Conservation (phyloP, 2,797 vertebrate species). For the Huso huso region DNA sequence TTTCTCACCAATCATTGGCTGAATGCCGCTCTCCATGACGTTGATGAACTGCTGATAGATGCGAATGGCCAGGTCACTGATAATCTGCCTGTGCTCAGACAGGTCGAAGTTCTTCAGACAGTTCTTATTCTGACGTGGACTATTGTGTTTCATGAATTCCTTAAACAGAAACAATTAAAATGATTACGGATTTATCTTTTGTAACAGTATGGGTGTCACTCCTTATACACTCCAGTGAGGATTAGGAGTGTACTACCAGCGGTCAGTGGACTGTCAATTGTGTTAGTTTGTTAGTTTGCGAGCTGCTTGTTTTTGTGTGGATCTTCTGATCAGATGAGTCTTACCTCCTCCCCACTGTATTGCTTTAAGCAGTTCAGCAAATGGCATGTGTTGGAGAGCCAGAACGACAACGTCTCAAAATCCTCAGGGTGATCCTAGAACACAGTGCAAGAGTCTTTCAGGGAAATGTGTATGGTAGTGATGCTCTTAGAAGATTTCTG, state of each 20-base stretch:
- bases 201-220: too few species aligned
- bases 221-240: too few species aligned
- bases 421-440: conserved; percentile 76
- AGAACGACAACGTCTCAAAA: conserved; percentile 86
- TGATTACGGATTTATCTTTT: neutral
- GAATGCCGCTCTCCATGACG: conserved; percentile 77
- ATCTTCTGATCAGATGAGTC: conserved; percentile 2
- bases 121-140: conserved; percentile 79
- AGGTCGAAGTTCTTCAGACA: conserved; percentile 90
- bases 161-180: conserved; percentile 32
- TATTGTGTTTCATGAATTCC: conserved; percentile 85
- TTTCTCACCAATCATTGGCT: conserved; percentile 79
- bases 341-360: conserved; percentile 95
- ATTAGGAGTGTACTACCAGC: too few species aligned
- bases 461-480: too few species aligned
- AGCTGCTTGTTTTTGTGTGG: too few species aligned
- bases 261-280: too few species aligned
- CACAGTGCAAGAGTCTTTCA: conserved; percentile 5
- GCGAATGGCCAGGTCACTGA: conserved; percentile 90
- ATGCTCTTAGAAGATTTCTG: too few species aligned
- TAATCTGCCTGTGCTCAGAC: conserved; percentile 86
- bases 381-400: conserved; percentile 85
- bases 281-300: too few species aligned
- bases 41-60: conserved; percentile 83
- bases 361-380: conserved; percentile 95